Conservation (phyloP, 2,888 invertebrate species). For the Tiliacea aurago region DNA sequence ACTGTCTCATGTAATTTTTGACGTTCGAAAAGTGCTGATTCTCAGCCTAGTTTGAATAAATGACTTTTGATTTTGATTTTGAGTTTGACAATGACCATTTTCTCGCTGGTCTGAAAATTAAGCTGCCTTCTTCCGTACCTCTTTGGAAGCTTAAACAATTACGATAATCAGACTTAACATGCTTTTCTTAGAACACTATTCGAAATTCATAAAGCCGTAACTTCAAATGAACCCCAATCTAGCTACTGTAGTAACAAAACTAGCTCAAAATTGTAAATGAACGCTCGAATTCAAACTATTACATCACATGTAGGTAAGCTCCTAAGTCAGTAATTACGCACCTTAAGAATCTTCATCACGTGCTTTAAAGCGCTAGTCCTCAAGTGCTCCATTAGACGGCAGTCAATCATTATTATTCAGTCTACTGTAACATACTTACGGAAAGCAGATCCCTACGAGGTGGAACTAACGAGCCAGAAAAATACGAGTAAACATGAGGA, state of each 20-base stretch:
- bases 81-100: conserved; percentile 25
- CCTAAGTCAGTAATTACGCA: background rate
- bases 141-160: conserved; percentile 8
- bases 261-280: background rate
- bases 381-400: conserved; percentile 29
- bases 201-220: background rate
- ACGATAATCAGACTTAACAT: background rate
- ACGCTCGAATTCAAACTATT: background rate
- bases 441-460: conserved; percentile 8
- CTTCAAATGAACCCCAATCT: background rate
- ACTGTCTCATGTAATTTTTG: too few relatives aligned
- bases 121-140: background rate
- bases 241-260: background rate
- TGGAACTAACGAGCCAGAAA: conserved; percentile 35
- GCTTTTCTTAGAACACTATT: background rate
- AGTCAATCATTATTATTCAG: conserved; percentile 36
- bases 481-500: conserved; percentile 28
- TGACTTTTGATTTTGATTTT: too few relatives aligned
- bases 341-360: background rate
- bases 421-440: conserved; percentile 7
- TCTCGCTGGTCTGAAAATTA: conserved; percentile 9
- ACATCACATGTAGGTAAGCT: background rate
- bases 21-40: too few relatives aligned
- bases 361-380: conserved; percentile 19
- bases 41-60: too few relatives aligned